Conservation (phyloP, 2,888 invertebrate species). For the Stenichneumon culpator region DNA sequence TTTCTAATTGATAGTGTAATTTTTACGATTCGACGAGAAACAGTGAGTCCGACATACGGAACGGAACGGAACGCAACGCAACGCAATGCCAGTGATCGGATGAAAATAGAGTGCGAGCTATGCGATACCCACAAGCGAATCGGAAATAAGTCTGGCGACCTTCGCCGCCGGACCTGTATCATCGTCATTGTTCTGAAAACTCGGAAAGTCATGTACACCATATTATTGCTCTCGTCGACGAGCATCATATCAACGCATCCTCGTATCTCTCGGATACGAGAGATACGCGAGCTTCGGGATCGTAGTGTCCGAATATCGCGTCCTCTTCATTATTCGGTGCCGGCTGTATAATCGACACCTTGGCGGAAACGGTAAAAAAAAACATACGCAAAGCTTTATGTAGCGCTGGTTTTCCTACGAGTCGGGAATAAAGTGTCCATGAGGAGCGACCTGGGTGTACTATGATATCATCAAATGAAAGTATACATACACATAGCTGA, state of each 20-base stretch:
- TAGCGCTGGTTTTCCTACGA: conserved; percentile 48
- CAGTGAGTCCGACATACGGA: background rate
- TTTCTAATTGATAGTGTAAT: background rate
- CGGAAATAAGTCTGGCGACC: conserved; percentile 56
- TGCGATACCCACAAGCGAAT: conserved; percentile 25
- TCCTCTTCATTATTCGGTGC: conserved; percentile 60
- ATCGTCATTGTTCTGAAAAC: conserved; percentile 63
- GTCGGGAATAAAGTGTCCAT: conserved; percentile 63
- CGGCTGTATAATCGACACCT: conserved; percentile 30
- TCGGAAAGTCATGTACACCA: conserved; percentile 51
- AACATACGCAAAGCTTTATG: conserved; percentile 28
- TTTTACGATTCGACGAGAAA: background rate
- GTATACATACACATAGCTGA: conserved; percentile 77
- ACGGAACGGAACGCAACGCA: background rate
- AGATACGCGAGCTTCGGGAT: conserved; percentile 16
- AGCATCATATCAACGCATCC: conserved; percentile 36
- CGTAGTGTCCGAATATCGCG: conserved; percentile 36
- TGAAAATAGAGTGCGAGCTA: conserved; percentile 22
- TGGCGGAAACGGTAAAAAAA: background rate
- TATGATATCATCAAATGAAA: conserved; percentile 82
- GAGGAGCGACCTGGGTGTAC: conserved; percentile 63
- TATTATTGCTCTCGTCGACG: conserved; percentile 48
- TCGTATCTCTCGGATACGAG: conserved; percentile 57
- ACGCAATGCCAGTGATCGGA: conserved; percentile 12
- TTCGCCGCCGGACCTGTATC: conserved; percentile 62